Conservation (phyloP, 2,888 invertebrate genomes). For the Machimus atricapillus region DNA sequence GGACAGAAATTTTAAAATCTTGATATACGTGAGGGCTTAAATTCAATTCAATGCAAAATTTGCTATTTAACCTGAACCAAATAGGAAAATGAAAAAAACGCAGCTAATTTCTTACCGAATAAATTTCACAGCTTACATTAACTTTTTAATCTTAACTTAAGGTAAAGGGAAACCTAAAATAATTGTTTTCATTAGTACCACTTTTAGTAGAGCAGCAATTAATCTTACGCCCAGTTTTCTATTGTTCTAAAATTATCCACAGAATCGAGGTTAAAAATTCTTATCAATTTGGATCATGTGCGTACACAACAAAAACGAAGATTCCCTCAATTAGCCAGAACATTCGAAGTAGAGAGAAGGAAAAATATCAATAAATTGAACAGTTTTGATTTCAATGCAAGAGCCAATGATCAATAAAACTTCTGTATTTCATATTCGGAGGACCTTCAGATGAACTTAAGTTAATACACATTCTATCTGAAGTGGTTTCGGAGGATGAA, state of each 20-base stretch:
- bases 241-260: neutral
- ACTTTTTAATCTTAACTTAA: neutral
- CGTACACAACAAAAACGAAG: neutral
- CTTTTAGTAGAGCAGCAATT: neutral
- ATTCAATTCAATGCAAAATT: too few species aligned
- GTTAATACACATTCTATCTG: neutral
- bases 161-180: too few species aligned
- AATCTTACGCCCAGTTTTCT: neutral
- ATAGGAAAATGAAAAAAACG: too few species aligned
- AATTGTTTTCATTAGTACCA: too few species aligned
- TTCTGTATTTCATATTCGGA: neutral
- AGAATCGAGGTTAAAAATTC: constrained; percentile 3
- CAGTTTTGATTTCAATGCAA: neutral
- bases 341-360: neutral
- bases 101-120: too few species aligned
- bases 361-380: neutral
- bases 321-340: neutral
- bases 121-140: neutral
- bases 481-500: neutral
- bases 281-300: constrained; percentile 10
- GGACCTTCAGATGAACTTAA: neutral
- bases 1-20: too few species aligned
- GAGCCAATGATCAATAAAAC: neutral
- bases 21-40: too few species aligned
- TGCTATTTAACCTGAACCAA: too few species aligned